phyloP scores from a whole-genome alignment of 2,113 vertebrate genomes.

The Macroglossus sobrinus region DNA sequence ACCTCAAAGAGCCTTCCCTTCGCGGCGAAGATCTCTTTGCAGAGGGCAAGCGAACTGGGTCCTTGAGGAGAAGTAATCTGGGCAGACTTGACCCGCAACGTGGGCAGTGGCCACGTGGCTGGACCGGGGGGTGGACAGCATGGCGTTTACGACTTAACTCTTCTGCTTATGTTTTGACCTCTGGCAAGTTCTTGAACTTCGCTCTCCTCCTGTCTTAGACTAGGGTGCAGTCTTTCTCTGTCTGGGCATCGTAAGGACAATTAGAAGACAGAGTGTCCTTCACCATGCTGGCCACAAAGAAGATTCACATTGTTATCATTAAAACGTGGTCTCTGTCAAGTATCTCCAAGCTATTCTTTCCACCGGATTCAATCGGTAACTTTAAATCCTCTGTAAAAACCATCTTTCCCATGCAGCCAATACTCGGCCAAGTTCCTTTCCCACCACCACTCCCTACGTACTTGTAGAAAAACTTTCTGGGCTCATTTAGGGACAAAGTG shows the following conservation, averaged over 20 bases:
- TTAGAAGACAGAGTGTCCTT: not conserved
- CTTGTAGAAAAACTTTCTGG: not conserved
- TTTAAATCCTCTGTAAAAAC: not conserved
- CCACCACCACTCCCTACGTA: not conserved
- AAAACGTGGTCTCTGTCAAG: not conserved
- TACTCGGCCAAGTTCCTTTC: not conserved
- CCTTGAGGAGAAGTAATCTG: not conserved
- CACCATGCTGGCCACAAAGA: fast-evolving
- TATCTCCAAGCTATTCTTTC: not conserved
- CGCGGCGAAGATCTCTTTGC: not conserved
- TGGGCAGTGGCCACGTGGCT: not conserved
- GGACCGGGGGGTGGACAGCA: not conserved
- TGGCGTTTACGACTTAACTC: not conserved
- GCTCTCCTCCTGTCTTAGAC: not conserved
- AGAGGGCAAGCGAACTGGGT: not conserved
- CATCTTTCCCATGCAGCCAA: not conserved
- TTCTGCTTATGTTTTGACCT: not conserved
- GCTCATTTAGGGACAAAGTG: not conserved
- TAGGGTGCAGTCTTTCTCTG: not conserved
- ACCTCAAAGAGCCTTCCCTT: not conserved
- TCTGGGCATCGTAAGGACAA: not conserved
- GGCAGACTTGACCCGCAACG: not conserved
- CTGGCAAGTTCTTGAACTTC: not conserved
- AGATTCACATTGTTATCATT: not conserved
- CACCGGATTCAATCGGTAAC: not conserved